A percentile compares a stretch with the other conserved stretches of the same genome.
Evolutionary conservation across 2,888 invertebrate genomes (phyloP).

Genomic region (Diabrotica balteata): DNA sequence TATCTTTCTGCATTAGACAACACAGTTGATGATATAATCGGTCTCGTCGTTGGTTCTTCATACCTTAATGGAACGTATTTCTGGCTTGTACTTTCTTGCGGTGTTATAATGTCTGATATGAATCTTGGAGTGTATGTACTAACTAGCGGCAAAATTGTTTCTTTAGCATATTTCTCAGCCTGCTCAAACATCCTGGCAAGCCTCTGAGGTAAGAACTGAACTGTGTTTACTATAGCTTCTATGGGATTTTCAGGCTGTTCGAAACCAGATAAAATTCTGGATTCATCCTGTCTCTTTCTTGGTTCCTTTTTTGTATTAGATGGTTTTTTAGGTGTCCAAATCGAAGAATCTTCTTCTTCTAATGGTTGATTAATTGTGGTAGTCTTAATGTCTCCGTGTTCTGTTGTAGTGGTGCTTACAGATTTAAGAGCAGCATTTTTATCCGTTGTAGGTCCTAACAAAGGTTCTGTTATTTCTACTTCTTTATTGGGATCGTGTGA

Average conservation of each 20-base stretch:
- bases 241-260: slow-evolving; percentile 47
- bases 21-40: slow-evolving; percentile 13
- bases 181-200: slow-evolving; percentile 80
- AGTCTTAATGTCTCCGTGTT: slow-evolving; percentile 50
- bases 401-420: slow-evolving; percentile 2
- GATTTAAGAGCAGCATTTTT: slow-evolving; percentile 19
- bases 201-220: slow-evolving; percentile 81
- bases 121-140: slow-evolving; percentile 81
- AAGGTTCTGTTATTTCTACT: slow-evolving; percentile 72
- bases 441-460: slow-evolving; percentile 61
- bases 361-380: slow-evolving; percentile 48
- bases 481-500: slow-evolving; percentile 59
- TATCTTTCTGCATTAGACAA: slow-evolving; percentile 31
- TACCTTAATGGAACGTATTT: slow-evolving; percentile 56
- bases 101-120: slow-evolving; percentile 57
- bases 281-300: slow-evolving; percentile 56
- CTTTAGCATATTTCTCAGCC: slow-evolving; percentile 81
- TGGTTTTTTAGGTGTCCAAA: slow-evolving; percentile 50
- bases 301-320: slow-evolving; percentile 46
- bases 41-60: slow-evolving; percentile 45
- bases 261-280: slow-evolving; percentile 36
- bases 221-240: slow-evolving; percentile 64
- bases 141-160: slow-evolving; percentile 77
- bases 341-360: slow-evolving; percentile 29
- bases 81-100: slow-evolving; percentile 43